Base-by-base conservation (phyloP, 1,140 invertebrate genomes). In the Lanistes nyassanus region DNA sequence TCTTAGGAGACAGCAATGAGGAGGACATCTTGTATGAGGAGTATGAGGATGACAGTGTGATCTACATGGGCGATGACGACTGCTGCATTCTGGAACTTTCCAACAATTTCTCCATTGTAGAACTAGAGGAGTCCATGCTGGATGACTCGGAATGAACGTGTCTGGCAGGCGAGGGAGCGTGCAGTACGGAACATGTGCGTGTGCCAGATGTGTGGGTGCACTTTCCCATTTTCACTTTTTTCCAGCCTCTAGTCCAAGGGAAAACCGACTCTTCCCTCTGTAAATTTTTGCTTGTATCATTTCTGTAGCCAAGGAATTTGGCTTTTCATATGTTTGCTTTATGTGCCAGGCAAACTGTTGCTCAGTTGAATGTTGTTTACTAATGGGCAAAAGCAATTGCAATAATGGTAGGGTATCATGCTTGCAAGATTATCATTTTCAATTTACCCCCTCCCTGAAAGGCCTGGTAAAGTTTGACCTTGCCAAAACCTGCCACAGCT, bases 11-110 rank as follows among this genome's bases (percentile, higher is more conserved):
- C 56, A 31, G 29, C n/a, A 23, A 60, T 60, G n/a, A 26, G 23
- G 56, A 60, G 3, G 23, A 60, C 6, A 26, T 3, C 23, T 26
- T 60, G 56, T 60, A 26, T 60, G 56, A 60, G 11, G 9, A 60
- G 0, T n/a, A 11, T 31, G 29, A 31, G n/a, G 56, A 39, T 67
- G 65, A 36, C 39, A 60, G 56, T 26, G 56, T 34, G 65, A 23
- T 69, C 6, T 69, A 69, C 42, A 69, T 69, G 67, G 68, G 53
- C 19, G 68, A 71, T 36, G 68, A 71, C 2, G 68, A 71, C 29
- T 56, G 53, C 31, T 37, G 34, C 16, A 34, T 71, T 19, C 6
- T 71, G 26, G 53, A 71, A 9, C 21, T 58, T 0, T 56, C 42
- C 42, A 53, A 69, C 9, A 51, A 69, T 42, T 23, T 69, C 9